phyloP scores from a whole-genome alignment of 2,888 invertebrate species.

The Alcis repandata region DNA sequence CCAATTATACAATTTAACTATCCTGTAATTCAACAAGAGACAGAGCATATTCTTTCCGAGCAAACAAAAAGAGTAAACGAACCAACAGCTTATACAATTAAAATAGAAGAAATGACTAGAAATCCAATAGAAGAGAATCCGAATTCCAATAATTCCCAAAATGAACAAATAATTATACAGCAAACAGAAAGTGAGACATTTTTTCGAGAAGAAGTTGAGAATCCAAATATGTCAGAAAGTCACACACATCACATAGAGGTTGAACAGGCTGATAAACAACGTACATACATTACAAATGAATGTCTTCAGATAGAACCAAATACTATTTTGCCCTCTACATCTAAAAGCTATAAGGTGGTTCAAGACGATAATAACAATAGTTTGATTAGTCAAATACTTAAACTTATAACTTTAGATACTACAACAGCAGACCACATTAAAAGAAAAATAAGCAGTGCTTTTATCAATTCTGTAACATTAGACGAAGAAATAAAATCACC shows the following conservation, averaged over 20 bases:
- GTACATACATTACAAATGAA: slow-evolving; percentile 19
- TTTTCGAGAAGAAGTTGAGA: slow-evolving; percentile 17
- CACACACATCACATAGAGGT: slow-evolving; percentile 17
- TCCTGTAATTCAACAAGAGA: slow-evolving; percentile 9
- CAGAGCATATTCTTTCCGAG: slow-evolving; percentile 8
- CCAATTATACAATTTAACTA: slow-evolving; percentile 15
- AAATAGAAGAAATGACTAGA: slow-evolving; percentile 19
- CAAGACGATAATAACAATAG: slow-evolving; percentile 19
- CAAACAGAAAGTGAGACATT: slow-evolving; percentile 19
- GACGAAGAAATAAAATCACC: slow-evolving; percentile 7
- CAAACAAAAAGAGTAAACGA: slow-evolving; percentile 13
- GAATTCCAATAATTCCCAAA: slow-evolving; percentile 18
- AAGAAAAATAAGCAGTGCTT: slow-evolving; percentile 20
- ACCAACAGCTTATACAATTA: slow-evolving; percentile 13
- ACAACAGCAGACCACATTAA: slow-evolving; percentile 19
- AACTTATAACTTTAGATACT: slow-evolving; percentile 20
- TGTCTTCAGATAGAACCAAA: slow-evolving; percentile 20
- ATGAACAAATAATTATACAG: slow-evolving; percentile 18
- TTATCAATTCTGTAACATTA: slow-evolving; percentile 17
- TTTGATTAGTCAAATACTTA: slow-evolving; percentile 20
- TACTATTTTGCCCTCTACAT: slow-evolving; percentile 19
- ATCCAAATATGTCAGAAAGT: slow-evolving; percentile 17
- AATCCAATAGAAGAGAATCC: slow-evolving; percentile 18
- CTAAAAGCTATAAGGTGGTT: slow-evolving; percentile 18
- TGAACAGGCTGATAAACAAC: slow-evolving; percentile 17